Evolutionary conservation across 2,797 vertebrate species (phyloP), one percentile per base, ranked within the genome.

Genomic region (Decapterus maruadsi): DNA sequence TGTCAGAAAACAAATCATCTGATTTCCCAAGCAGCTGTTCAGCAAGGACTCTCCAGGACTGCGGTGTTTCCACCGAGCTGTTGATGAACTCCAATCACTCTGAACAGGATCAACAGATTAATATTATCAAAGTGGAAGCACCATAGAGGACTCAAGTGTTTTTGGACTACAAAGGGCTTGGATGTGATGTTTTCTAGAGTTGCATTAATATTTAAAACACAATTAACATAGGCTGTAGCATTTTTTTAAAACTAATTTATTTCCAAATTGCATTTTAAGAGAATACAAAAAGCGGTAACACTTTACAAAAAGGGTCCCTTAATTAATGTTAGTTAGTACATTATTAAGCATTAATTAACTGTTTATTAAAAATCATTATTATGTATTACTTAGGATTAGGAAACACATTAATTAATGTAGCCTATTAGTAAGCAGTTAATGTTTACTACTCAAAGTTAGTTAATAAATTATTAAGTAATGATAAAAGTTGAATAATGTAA

Each of bases 121-220:
- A 88, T 83, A 95, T 94, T 64, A 95, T 97, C 72, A 98, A 97
- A 91, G 95, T 96, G 80, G 97, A 98, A 86, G 94, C 94, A 51
- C 93, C 91, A 6, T 94, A 89, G 62, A 51, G 16, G 16, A 11
- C 13, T 56, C 59, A 9, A 51, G 14, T 51, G 60, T 78, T 61
- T 54, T 51, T 16, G 66, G 40, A 81, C 38, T 34, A 68, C 10
- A 78, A 26, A 89, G 77, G 77, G 80, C 77, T 86, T 57, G 4
- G 65, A 19, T 68, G 12, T 68, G 43, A 20, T 74, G 34, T 75
- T 77, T 68, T 76, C 61, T 59, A 60, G 9, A 64, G 12, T 64
- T 4, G 46, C 34, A 72, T 65, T 53, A 63, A 19, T 56, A 65
- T 60, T 51, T 51, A 59, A 71, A 19, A 65, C 34, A 68, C 13